These are phyloP conservation scores for Taeniopygia guttata DNA, from an alignment of 2,797 vertebrate genomes.

Conservation along the genomic window DNA sequence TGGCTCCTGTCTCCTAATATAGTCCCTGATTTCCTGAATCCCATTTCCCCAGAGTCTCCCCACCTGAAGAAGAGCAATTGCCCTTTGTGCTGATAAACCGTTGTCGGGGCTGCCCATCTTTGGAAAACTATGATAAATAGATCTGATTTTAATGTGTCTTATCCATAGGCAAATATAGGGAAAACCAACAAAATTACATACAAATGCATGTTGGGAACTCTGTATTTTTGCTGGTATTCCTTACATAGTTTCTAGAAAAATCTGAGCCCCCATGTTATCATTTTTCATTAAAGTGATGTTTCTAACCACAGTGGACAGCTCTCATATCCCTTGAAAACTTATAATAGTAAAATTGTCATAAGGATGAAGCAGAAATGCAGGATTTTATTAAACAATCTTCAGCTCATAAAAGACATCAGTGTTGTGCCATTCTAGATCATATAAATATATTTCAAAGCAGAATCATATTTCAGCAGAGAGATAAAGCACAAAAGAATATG, in stretches of 20 bases:
- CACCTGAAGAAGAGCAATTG: conserved; percentile 30
- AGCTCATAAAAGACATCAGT: conserved; percentile 62
- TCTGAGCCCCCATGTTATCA: conserved; percentile 32
- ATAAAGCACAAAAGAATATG: conserved; percentile 44
- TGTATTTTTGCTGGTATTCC: conserved; percentile 20
- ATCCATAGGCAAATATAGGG: not conserved
- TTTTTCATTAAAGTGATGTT: conserved; percentile 71
- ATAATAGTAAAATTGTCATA: conserved; percentile 71
- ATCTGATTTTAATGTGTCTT: not conserved
- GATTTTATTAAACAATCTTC: conserved; percentile 70
- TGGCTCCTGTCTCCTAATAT: conserved; percentile 71
- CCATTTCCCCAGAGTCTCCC: conserved; percentile 51
- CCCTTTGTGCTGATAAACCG: conserved; percentile 61
- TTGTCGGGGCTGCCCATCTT: not conserved
- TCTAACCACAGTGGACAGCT: conserved; percentile 65
- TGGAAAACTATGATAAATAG: not conserved
- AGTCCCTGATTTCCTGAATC: conserved; percentile 71
- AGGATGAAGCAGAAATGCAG: conserved; percentile 60
- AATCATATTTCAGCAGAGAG: conserved; percentile 59
- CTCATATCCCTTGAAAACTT: conserved; percentile 70
- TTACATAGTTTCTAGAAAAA: conserved; percentile 52
- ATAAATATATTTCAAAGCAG: conserved; percentile 64
- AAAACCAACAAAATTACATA: not conserved
- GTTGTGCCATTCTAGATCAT: conserved; percentile 61
- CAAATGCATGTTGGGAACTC: not conserved